Evolutionary conservation across 2,888 invertebrate genomes (phyloP), one percentile per base, ranked within the genome.

Genomic region (Alviniconcha strummeri): DNA sequence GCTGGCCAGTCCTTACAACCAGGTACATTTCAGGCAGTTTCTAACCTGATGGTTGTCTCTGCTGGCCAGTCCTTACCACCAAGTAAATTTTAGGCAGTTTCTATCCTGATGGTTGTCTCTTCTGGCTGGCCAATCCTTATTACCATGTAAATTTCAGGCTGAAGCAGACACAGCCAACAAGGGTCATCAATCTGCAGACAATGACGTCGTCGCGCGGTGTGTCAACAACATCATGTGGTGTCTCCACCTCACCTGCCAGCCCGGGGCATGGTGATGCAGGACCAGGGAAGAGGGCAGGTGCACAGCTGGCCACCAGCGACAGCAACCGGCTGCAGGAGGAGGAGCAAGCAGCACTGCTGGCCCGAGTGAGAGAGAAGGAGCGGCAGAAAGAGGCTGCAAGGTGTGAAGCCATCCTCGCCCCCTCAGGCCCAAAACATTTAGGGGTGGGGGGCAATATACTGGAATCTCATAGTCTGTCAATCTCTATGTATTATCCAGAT

Each of bases 311-410:
- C 6, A 54, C 9, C 17, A 52, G n/a, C 5, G 80, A 80, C 52
- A 85, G 84, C 69, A 83, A 71, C 56, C 71, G 81, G 19, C 13
- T 36, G 57, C 71, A 72, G 75, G 82, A 81, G 56, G 84, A 84
- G 8, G 85, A 85, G 17, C 74, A 85, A 55, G 81, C 83, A 56
- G 81, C 56, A 54, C 74, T 19, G 54, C 80, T 83, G 60, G 83
- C 87, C 6, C 88, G 87, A 19, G 86, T 89, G 80, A 88, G 83
- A 79, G 90, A 90, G 82, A 89, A 89, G 79, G 88, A 89, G 55
- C 87, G 86, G 79, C 87, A 88, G 83, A 85, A 85, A 75, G 91
- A 91, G 83, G 88, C 87, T 57, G 88, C 90, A 67, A 90, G 88
- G 91, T 91, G 84, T 9, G 72, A 15, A n/a, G 13, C 36, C 36